Percentiles rank a stretch among this genome's conserved stretches.
Conservation (phyloP, 2,113 vertebrate species). For the Lagenorhynchus albirostris region DNA sequence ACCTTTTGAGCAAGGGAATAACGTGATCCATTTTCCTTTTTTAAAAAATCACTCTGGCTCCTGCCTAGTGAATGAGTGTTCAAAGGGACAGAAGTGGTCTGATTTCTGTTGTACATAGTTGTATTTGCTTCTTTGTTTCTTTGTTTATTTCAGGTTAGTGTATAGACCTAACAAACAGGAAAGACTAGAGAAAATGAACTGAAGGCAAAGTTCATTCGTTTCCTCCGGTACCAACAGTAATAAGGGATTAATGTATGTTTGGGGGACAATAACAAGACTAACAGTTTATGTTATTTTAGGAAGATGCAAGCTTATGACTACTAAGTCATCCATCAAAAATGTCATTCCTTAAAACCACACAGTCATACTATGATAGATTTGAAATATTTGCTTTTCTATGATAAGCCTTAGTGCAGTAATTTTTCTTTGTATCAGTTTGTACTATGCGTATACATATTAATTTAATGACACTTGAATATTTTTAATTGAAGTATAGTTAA, state of each 20-base stretch:
- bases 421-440: constrained; percentile 27
- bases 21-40: constrained; percentile 25
- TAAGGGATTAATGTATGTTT: constrained; percentile 26
- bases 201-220: not conserved
- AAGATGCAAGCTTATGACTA: not conserved
- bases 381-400: constrained; percentile 51
- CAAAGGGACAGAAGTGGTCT: constrained; percentile 18
- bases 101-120: not conserved
- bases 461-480: not conserved
- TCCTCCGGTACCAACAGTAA: not conserved
- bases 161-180: constrained; percentile 7
- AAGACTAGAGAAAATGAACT: constrained; percentile 39
- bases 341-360: constrained; percentile 28
- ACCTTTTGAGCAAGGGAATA: not conserved
- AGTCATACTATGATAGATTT: not conserved
- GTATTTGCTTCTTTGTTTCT: constrained; percentile 63
- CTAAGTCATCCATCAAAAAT: constrained; percentile 64
- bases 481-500: not conserved
- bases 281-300: not conserved
- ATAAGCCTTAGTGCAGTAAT: not conserved
- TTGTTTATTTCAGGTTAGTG: constrained; percentile 68
- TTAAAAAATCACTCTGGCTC: not conserved
- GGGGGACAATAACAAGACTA: constrained; percentile 34
- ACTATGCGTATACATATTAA: not conserved
- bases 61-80: not conserved